phyloP scores from a whole-genome alignment of 1,140 invertebrate species.

The Phocides pigmalion region DNA sequence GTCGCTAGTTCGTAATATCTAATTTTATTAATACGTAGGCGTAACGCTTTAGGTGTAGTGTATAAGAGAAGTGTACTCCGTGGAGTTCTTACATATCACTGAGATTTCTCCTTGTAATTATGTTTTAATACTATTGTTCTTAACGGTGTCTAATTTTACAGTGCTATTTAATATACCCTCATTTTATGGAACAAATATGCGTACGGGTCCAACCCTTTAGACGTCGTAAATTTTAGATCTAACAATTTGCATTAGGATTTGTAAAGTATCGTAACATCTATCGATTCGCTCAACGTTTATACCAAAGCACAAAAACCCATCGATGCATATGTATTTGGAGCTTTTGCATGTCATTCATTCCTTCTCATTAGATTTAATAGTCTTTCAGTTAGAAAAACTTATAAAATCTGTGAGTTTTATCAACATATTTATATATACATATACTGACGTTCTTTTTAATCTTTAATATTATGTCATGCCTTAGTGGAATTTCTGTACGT shows the following conservation, averaged over 20 bases:
- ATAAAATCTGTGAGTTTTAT: constrained; percentile 67
- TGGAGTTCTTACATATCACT: constrained; percentile 83
- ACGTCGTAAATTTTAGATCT: constrained; percentile 77
- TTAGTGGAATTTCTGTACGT: constrained; percentile 49
- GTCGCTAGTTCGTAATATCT: constrained; percentile 66
- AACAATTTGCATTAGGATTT: constrained; percentile 76
- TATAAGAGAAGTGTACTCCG: constrained; percentile 75
- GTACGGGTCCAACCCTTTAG: constrained; percentile 82
- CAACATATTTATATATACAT: constrained; percentile 45
- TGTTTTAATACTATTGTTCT: constrained; percentile 60
- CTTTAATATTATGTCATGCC: constrained; percentile 41
- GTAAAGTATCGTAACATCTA: constrained; percentile 74
- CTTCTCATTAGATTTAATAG: constrained; percentile 78
- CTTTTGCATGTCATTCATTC: constrained; percentile 67
- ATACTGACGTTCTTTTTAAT: constrained; percentile 41
- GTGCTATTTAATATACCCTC: constrained; percentile 67
- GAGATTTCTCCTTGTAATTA: constrained; percentile 81
- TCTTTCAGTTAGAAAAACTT: constrained; percentile 80
- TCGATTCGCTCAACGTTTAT: constrained; percentile 82
- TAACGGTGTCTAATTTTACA: constrained; percentile 69
- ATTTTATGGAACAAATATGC: constrained; percentile 74
- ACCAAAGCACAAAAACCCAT: constrained; percentile 83
- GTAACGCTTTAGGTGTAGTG: constrained; percentile 78
- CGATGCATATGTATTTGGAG: constrained; percentile 75
- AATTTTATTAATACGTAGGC: constrained; percentile 70